Evolutionary conservation across 1,140 invertebrate species (phyloP).

Genomic region (Agraylea sexmaculata): DNA sequence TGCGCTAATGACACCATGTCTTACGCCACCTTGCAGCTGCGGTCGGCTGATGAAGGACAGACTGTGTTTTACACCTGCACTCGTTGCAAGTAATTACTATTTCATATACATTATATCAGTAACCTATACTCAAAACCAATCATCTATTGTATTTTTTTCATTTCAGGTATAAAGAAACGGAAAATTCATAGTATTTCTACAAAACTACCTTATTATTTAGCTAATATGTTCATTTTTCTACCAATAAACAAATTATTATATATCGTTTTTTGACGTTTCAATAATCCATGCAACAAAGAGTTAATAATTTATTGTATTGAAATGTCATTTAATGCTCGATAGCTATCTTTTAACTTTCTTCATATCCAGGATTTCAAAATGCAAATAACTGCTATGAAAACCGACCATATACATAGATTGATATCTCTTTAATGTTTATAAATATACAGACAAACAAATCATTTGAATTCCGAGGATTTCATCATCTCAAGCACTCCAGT

Average conservation of each 20-base stretch:
- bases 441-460: too few relatives aligned
- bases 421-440: too few relatives aligned
- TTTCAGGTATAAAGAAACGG: conserved; percentile 59
- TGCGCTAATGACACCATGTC: conserved; percentile 89
- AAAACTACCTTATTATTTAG: background rate
- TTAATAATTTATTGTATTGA: too few relatives aligned
- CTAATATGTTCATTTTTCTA: background rate
- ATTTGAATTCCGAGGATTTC: too few relatives aligned
- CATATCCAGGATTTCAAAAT: too few relatives aligned
- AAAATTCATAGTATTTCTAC: conserved; percentile 50
- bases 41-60: conserved; percentile 98
- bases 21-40: conserved; percentile 85
- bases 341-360: too few relatives aligned
- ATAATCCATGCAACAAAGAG: too few relatives aligned
- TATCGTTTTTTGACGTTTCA: too few relatives aligned
- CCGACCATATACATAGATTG: too few relatives aligned
- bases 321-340: too few relatives aligned
- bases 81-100: conserved; percentile 72
- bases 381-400: too few relatives aligned
- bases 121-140: conserved; percentile 5
- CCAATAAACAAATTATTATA: background rate
- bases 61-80: conserved; percentile 96
- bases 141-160: conserved; percentile 23
- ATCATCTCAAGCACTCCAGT: too few relatives aligned
- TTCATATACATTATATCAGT: conserved; percentile 1